Conservation (phyloP, 2,888 invertebrate species). For the Drosophila bunnanda region DNA sequence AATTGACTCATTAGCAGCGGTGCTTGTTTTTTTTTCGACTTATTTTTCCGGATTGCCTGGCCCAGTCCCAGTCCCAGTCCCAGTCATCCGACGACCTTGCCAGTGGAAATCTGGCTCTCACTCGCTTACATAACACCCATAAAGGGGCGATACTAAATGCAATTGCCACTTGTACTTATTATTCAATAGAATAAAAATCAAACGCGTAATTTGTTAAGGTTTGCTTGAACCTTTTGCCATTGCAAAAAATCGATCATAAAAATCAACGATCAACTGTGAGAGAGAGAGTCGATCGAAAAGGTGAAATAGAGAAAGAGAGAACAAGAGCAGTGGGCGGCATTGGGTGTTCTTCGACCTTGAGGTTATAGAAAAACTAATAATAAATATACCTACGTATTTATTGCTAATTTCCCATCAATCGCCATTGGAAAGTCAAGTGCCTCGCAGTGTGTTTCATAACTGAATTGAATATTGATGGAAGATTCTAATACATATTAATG, state of each 20-base stretch:
- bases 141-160: constrained; percentile 34
- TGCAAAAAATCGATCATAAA: constrained; percentile 36
- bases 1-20: constrained; percentile 45
- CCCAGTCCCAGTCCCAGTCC: constrained; percentile 43
- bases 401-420: constrained; percentile 20
- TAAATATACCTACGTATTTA: constrained; percentile 31
- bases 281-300: not conserved
- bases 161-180: constrained; percentile 34
- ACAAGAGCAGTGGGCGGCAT: constrained; percentile 1
- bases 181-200: constrained; percentile 42
- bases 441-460: constrained; percentile 32
- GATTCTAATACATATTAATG: constrained; percentile 16
- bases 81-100: constrained; percentile 42
- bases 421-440: not conserved
- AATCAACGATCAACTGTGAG: constrained; percentile 4
- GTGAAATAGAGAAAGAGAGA: not conserved
- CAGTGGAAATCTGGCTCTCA: constrained; percentile 24
- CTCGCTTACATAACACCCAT: constrained; percentile 33
- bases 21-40: constrained; percentile 8
- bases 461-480: constrained; percentile 26
- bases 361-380: constrained; percentile 54
- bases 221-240: constrained; percentile 12
- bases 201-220: constrained; percentile 51
- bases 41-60: constrained; percentile 54
- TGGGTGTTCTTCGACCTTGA: constrained; percentile 48